A percentile compares a stretch with the other conserved stretches of the same genome.
phyloP scores from a whole-genome alignment of 2,113 vertebrate genomes.

The Phocoena sinus region DNA sequence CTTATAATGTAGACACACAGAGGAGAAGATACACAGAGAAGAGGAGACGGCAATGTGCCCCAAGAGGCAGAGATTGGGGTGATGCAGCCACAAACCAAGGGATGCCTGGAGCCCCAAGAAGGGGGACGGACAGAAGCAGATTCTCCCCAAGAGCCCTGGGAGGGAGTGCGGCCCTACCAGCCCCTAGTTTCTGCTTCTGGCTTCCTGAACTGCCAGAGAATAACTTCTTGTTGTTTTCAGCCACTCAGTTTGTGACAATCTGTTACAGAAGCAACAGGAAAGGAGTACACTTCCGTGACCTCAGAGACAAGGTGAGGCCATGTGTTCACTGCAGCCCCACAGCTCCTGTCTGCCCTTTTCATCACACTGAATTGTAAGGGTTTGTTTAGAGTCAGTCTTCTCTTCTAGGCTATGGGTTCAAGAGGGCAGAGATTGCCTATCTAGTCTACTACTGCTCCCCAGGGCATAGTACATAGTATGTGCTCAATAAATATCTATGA shows the following conservation, averaged over 20 bases:
- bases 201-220: not conserved
- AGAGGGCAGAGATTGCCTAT: not conserved
- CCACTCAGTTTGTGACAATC: not conserved
- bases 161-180: not conserved
- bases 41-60: not conserved
- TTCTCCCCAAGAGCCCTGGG: no score
- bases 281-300: not conserved
- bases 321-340: fast-evolving
- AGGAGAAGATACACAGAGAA: not conserved
- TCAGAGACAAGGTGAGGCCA: not conserved
- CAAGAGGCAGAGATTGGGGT: not conserved
- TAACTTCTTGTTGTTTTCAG: not conserved
- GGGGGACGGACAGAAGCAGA: fast-evolving
- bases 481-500: not conserved
- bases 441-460: not conserved
- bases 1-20: not conserved
- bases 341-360: fast-evolving
- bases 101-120: not conserved
- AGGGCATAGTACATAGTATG: not conserved
- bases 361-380: fast-evolving
- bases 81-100: fast-evolving
- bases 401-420: not conserved
- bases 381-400: not conserved
- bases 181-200: not conserved
- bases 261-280: not conserved